These are phyloP conservation scores for Crepidodera aurea DNA, from an alignment of 2,888 invertebrate species.

Conservation along the genomic window DNA sequence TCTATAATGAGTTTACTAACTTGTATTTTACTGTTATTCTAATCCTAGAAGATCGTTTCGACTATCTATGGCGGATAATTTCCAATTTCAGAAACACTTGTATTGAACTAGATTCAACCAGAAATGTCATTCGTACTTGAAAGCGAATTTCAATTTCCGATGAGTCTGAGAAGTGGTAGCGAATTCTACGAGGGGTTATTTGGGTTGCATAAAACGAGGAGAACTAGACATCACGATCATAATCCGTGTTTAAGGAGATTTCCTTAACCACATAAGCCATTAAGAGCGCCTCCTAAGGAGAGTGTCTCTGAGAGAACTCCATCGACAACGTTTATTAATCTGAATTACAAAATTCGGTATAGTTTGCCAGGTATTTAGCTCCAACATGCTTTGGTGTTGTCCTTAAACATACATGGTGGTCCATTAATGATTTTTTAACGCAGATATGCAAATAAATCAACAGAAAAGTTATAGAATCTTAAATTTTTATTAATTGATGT, in stretches of 20 bases:
- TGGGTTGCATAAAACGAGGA: conserved; percentile 27
- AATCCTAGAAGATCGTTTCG: conserved; percentile 22
- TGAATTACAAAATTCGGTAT: conserved; percentile 22
- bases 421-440: too few species aligned
- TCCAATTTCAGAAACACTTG: conserved; percentile 30
- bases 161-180: conserved; percentile 31
- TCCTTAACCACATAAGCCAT: conserved; percentile 38
- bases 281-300: conserved; percentile 35
- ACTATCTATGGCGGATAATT: conserved; percentile 26
- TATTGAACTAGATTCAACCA: conserved; percentile 32
- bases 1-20: conserved; percentile 22
- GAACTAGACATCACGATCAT: conserved; percentile 37
- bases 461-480: too few species aligned
- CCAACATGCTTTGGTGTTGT: too few species aligned
- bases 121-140: conserved; percentile 38
- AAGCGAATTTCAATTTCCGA: conserved; percentile 39
- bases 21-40: conserved; percentile 25
- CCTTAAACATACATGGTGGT: too few species aligned
- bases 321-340: conserved; percentile 38
- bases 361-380: neutral
- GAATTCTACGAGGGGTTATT: conserved; percentile 29
- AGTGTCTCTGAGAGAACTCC: conserved; percentile 31
- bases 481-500: too few species aligned
- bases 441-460: too few species aligned
- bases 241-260: conserved; percentile 40